A percentile compares a stretch with the other conserved stretches of the same genome.
Evolutionary conservation across 1,140 invertebrate species (phyloP).

Genomic region (Tribolium madens): DNA sequence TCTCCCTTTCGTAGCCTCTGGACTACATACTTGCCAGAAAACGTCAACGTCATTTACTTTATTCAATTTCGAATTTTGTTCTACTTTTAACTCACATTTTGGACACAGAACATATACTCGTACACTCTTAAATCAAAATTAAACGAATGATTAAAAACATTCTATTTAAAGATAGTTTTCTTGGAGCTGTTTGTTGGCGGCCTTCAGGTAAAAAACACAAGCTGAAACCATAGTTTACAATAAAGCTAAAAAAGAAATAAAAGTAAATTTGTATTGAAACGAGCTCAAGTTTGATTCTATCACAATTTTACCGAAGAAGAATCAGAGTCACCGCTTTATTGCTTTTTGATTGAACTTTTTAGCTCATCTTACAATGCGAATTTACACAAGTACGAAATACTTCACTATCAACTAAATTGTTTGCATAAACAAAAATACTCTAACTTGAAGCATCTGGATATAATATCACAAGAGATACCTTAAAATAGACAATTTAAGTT

Average conservation of each 20-base stretch:
- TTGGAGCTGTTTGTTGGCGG: not conserved
- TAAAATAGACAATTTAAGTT: slow-evolving; percentile 29
- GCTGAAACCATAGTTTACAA: slow-evolving; percentile 21
- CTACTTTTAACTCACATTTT: slow-evolving; percentile 4
- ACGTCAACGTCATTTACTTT: slow-evolving; percentile 31
- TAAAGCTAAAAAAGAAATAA: slow-evolving; percentile 18
- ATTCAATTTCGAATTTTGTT: slow-evolving; percentile 5
- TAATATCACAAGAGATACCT: slow-evolving; percentile 6
- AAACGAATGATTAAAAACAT: not conserved
- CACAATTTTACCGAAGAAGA: slow-evolving; percentile 1
- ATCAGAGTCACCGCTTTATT: slow-evolving; percentile 2
- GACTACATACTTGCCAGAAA: slow-evolving; percentile 2
- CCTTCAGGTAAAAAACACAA: not conserved
- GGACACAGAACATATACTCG: not conserved
- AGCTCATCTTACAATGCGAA: not conserved
- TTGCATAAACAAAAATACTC: slow-evolving; percentile 13
- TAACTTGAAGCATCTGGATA: slow-evolving; percentile 24
- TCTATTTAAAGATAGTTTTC: not conserved
- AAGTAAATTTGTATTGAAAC: slow-evolving; percentile 31
- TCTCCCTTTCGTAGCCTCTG: slow-evolving; percentile 21
- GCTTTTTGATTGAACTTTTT: slow-evolving; percentile 11
- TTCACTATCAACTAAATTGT: not conserved
- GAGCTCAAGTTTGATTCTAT: slow-evolving; percentile 20
- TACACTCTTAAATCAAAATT: not conserved
- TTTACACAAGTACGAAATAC: not conserved